Conservation (phyloP, 1,140 invertebrate genomes). For the Bombus difficillimus region DNA sequence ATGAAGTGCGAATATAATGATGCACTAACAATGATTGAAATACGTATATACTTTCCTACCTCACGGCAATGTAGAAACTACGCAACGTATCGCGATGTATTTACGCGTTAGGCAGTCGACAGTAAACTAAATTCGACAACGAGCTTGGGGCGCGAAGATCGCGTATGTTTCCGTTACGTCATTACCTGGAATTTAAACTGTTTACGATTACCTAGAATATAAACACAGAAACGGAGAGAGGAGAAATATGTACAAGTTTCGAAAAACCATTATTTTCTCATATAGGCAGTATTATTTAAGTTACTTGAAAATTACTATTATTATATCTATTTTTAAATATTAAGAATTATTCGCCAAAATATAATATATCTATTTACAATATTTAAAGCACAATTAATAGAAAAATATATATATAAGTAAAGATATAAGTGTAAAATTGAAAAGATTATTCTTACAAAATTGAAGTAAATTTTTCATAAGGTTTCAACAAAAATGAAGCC, state of each 20-base stretch:
- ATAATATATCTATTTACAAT: too few species aligned
- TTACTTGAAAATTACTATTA: too few species aligned
- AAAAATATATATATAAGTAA: too few species aligned
- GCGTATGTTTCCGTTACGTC: background rate
- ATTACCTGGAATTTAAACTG: background rate
- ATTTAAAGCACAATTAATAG: too few species aligned
- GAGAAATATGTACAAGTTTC: background rate
- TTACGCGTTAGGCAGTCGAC: background rate
- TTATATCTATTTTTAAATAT: too few species aligned
- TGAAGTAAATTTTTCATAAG: too few species aligned
- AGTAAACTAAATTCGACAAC: constrained; percentile 1
- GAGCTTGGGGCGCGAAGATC: too few species aligned
- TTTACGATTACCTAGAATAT: background rate
- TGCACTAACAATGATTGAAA: background rate
- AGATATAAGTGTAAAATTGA: too few species aligned
- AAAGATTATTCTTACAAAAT: too few species aligned
- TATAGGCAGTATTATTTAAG: too few species aligned
- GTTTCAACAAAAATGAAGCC: background rate
- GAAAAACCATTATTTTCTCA: background rate
- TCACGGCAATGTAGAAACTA: background rate
- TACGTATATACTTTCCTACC: background rate
- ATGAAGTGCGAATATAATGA: constrained; percentile 1
- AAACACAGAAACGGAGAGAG: too few species aligned
- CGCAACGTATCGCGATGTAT: background rate
- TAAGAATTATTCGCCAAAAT: too few species aligned